Base-by-base conservation (phyloP, 2,888 invertebrate genomes). In the Mesorhabditis belari region DNA sequence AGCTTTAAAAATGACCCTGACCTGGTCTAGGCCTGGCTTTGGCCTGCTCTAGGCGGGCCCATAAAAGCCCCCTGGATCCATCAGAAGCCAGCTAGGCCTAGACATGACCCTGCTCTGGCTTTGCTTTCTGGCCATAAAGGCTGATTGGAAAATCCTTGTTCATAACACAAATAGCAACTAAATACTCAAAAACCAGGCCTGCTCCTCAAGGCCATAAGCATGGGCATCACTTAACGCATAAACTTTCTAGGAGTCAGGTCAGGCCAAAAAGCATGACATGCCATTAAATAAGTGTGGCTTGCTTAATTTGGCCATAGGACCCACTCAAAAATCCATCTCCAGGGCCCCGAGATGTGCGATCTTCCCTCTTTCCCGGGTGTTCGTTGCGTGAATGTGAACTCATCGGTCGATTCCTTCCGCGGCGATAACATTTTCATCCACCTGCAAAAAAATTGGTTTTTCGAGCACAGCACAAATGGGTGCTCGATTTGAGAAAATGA, bases 321-420 rank as follows among this genome's bases (percentile, higher is more conserved):
- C n/a, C 25, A 58, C 24, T n/a, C 24, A 59, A 21, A 23, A 5
- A 23, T 5, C 56, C n/a, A 44, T n/a, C 65, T 65, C 23, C 60
- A 69, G 67, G 69, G 1, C 51, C 71, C 71, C n/a, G 71, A 71
- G 49, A 60, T 65, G 57, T 71, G 71, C 56, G 65, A 69, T 21
- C 64, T 71, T 35, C 71, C 71, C 0, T 24, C 56, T 3, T 67
- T 71, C 53, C 67, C 69, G 6, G 71, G 71, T 27, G 28, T 71
- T 9, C 60, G 62, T 9, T 71, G 71, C 35, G 64, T 62, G 23
- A 71, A 71, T 57, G 69, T 66, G 56, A 62, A 58, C 4, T 58
- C 62, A 51, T 59, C 62, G 23, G 68, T 62, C 53, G 65, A 64
- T 29, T 65, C 67, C 2, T 69, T 67, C 25, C 57, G 64, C 25